Evolutionary conservation across 1,140 invertebrate species (phyloP).

Genomic region (Steinernema feltiae): DNA sequence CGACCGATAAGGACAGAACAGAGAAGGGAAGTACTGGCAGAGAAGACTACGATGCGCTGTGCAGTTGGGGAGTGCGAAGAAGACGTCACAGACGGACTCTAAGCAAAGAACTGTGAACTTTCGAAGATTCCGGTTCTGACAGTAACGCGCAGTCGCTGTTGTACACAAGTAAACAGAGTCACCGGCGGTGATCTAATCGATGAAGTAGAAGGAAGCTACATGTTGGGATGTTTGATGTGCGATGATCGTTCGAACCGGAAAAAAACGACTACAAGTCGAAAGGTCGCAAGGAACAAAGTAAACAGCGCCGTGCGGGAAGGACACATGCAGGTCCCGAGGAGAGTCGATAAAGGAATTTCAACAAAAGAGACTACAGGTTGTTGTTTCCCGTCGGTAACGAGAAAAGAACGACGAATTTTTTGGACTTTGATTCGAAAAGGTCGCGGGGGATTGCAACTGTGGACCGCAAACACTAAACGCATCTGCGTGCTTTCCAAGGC

Average conservation of each 20-base stretch:
- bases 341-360: not conserved
- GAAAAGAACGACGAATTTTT: not conserved
- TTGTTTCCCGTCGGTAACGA: not conserved
- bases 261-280: not conserved
- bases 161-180: too few relatives aligned
- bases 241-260: too few relatives aligned
- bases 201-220: too few relatives aligned
- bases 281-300: not conserved
- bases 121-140: not conserved
- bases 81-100: not conserved
- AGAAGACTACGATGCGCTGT: not conserved
- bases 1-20: not conserved
- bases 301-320: not conserved
- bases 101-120: too few relatives aligned
- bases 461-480: not conserved
- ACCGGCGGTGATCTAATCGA: too few relatives aligned
- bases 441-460: not conserved
- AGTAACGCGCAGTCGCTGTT: too few relatives aligned
- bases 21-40: not conserved
- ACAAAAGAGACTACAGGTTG: not conserved
- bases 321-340: not conserved
- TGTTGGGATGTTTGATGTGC: too few relatives aligned
- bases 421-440: not conserved
- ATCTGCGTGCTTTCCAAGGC: not conserved
- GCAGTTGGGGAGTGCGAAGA: not conserved